phyloP scores from a whole-genome alignment of 2,888 invertebrate genomes.

The Stegophylla sp. region DNA sequence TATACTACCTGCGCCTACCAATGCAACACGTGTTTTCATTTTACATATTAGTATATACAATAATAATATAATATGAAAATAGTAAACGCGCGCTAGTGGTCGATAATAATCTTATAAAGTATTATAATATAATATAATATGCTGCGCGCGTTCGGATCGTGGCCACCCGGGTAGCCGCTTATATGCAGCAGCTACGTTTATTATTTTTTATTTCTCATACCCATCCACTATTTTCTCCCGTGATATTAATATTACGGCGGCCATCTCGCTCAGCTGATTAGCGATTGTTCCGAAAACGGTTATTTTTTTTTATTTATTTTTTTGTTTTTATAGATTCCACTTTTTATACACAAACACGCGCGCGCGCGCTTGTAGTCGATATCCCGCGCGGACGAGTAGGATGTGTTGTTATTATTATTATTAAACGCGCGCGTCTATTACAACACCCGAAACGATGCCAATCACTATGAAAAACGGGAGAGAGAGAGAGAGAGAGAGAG shows the following conservation, averaged over 20 bases:
- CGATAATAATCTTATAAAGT: not conserved
- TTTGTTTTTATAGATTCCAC: not conserved
- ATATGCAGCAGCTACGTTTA: no score
- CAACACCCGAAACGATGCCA: conserved; percentile 31
- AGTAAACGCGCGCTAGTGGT: no score
- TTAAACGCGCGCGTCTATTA: not conserved
- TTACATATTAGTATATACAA: no score
- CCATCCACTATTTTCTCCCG: no score
- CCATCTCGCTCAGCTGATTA: not conserved
- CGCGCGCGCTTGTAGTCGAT: not conserved
- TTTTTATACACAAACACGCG: not conserved
- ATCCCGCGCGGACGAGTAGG: no score
- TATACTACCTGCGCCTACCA: not conserved
- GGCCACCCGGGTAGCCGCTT: conserved; percentile 6
- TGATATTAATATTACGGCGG: not conserved
- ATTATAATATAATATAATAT: no score
- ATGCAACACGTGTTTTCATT: not conserved
- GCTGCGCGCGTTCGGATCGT: not conserved
- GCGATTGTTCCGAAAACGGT: not conserved
- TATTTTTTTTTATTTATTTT: not conserved
- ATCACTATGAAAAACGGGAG: no score
- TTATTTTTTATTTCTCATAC: no score
- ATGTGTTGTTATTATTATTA: not conserved
- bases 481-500: no score
- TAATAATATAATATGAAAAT: no score